phyloP scores from a whole-genome alignment of 2,113 vertebrate species.

The Embiotoca jacksoni region DNA sequence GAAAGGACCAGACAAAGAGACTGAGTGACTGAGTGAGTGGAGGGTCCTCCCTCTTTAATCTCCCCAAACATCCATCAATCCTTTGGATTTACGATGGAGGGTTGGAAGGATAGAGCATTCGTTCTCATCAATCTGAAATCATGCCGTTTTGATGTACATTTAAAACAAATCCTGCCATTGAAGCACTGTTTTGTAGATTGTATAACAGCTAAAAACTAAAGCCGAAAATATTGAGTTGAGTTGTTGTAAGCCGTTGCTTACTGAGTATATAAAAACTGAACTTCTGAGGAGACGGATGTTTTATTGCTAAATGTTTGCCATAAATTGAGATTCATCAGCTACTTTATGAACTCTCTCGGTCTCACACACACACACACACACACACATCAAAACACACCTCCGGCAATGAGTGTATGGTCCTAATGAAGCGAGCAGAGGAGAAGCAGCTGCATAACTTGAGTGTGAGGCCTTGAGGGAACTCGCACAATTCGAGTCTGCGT shows the following conservation, averaged over 20 bases:
- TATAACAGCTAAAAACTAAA: slow-evolving; percentile 30
- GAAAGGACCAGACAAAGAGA: not conserved
- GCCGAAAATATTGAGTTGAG: slow-evolving; percentile 8
- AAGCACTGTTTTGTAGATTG: slow-evolving; percentile 37
- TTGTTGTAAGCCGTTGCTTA: slow-evolving; percentile 5
- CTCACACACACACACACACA: slow-evolving; percentile 2
- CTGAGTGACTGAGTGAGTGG: slow-evolving; percentile 25
- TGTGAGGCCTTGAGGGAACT: slow-evolving; percentile 69
- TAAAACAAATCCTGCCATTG: slow-evolving; percentile 21
- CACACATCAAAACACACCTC: slow-evolving; percentile 64
- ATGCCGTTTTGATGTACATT: slow-evolving; percentile 31
- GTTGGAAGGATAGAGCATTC: slow-evolving; percentile 1
- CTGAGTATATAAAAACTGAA: slow-evolving; percentile 14
- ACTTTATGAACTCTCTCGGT: slow-evolving; percentile 42
- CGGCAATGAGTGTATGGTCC: slow-evolving; percentile 67
- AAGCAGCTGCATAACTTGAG: slow-evolving; percentile 72
- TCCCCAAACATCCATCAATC: slow-evolving; percentile 64
- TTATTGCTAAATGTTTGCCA: slow-evolving; percentile 53
- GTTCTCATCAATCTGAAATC: slow-evolving; percentile 65
- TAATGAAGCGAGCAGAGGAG: slow-evolving; percentile 74
- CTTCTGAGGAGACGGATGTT: slow-evolving; percentile 44
- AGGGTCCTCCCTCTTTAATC: slow-evolving; percentile 68
- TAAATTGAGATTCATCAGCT: slow-evolving; percentile 60
- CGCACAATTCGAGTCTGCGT: slow-evolving; percentile 49
- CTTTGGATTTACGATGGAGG: not conserved